These are phyloP conservation scores for Patiria pectinifera DNA, from an alignment of 53 echinoderm and acorn worm species.

Conservation along the genomic window DNA sequence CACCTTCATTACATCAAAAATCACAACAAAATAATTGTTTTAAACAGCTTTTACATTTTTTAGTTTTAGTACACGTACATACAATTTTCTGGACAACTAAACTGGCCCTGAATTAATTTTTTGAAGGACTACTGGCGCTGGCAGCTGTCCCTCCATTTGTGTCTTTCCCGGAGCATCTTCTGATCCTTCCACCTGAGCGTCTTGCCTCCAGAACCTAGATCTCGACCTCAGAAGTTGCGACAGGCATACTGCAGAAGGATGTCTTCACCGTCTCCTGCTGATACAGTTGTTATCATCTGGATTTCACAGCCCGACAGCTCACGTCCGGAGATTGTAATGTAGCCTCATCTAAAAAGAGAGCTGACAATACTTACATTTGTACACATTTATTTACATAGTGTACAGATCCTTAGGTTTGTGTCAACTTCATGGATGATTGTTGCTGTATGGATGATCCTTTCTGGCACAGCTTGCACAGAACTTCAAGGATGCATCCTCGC, in stretches of 20 bases:
- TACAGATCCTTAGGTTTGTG: neutral
- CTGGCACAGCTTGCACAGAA: slow-evolving; percentile 80
- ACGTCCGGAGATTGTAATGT: neutral
- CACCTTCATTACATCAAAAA: too few relatives aligned
- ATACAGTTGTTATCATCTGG: neutral
- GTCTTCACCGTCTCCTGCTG: neutral
- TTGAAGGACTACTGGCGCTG: neutral
- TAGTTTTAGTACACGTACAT: too few relatives aligned
- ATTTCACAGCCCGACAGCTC: neutral
- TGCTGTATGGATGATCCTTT: slow-evolving; percentile 32
- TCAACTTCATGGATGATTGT: neutral
- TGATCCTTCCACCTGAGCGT: neutral
- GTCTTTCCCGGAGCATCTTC: neutral
- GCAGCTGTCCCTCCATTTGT: neutral
- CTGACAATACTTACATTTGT: slow-evolving; percentile 52
- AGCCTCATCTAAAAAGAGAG: neutral
- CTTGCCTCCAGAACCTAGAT: neutral
- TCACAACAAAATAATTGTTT: too few relatives aligned
- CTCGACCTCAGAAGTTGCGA: neutral
- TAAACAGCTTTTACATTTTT: too few relatives aligned
- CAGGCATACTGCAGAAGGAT: neutral
- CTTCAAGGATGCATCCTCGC: slow-evolving; percentile 73
- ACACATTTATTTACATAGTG: slow-evolving; percentile 20
- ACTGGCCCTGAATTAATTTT: neutral
- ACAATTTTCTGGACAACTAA: neutral